A percentile compares a stretch with the other conserved stretches of the same genome.
Evolutionary conservation across 2,797 vertebrate genomes (phyloP).

Genomic region (Amblyopsis hoosieri): DNA sequence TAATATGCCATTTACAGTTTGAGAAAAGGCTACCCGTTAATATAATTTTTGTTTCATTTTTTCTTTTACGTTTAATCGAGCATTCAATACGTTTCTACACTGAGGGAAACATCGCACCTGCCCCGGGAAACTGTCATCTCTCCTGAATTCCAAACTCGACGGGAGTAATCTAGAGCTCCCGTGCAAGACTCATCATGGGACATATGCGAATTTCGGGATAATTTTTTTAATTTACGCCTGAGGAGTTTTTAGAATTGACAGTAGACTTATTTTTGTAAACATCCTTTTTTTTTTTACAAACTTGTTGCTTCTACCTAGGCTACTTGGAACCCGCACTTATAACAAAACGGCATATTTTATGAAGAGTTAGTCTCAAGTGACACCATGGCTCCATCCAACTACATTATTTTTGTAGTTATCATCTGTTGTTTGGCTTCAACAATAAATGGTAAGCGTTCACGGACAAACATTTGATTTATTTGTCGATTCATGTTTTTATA

Average conservation of each 20-base stretch:
- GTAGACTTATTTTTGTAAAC: constrained; percentile 21
- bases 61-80: background rate
- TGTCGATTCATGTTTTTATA: background rate
- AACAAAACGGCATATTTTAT: constrained; percentile 18
- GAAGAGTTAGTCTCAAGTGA: constrained; percentile 22
- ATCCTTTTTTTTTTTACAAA: background rate
- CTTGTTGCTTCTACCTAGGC: background rate
- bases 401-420: constrained; percentile 46
- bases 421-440: constrained; percentile 57
- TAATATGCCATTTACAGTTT: background rate
- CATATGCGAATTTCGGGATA: constrained; percentile 21
- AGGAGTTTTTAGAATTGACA: constrained; percentile 1
- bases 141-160: constrained; percentile 35
- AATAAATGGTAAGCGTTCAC: constrained; percentile 67
- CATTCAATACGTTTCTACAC: background rate
- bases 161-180: constrained; percentile 47
- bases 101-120: constrained; percentile 71
- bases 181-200: constrained; percentile 54
- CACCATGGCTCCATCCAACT: constrained; percentile 61
- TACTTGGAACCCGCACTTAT: constrained; percentile 5
- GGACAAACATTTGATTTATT: background rate
- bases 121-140: constrained; percentile 40
- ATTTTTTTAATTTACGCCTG: constrained; percentile 36
- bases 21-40: background rate
- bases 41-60: background rate